A percentile compares a stretch with the other conserved stretches of the same genome.
Conservation (phyloP, 2,113 vertebrate species). For the Ramphastos sulfuratus region DNA sequence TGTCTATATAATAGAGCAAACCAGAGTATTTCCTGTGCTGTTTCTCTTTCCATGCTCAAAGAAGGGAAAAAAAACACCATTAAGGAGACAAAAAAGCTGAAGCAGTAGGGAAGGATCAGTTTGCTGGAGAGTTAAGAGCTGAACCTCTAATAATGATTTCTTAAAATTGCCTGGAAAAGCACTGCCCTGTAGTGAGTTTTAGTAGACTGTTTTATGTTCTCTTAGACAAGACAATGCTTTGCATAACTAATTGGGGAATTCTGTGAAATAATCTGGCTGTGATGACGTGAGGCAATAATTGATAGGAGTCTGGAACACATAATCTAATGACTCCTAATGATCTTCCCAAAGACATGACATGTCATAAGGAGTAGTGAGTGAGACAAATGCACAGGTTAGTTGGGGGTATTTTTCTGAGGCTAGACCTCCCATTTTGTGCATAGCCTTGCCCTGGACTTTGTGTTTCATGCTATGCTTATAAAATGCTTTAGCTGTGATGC, state of each 20-base stretch:
- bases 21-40: not conserved
- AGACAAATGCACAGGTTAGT: not conserved
- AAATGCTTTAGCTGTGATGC: not conserved
- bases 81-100: not conserved
- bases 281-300: not conserved
- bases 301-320: constrained; percentile 3
- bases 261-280: constrained; percentile 11
- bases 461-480: not conserved
- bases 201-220: not conserved
- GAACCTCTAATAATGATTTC: not conserved
- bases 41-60: not conserved
- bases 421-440: not conserved
- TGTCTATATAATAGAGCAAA: not conserved
- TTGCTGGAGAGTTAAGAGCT: not conserved
- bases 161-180: not conserved
- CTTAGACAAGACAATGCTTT: constrained; percentile 29
- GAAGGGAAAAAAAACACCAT: not conserved
- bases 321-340: not conserved
- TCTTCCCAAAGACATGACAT: not conserved
- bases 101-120: not conserved
- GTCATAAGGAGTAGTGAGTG: not conserved
- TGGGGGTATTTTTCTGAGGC: not conserved
- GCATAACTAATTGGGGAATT: not conserved
- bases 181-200: not conserved
- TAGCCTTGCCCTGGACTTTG: not conserved